Evolutionary conservation across 2,113 vertebrate genomes (phyloP), one percentile per base, ranked within the genome.

Genomic region (Strigops habroptila): DNA sequence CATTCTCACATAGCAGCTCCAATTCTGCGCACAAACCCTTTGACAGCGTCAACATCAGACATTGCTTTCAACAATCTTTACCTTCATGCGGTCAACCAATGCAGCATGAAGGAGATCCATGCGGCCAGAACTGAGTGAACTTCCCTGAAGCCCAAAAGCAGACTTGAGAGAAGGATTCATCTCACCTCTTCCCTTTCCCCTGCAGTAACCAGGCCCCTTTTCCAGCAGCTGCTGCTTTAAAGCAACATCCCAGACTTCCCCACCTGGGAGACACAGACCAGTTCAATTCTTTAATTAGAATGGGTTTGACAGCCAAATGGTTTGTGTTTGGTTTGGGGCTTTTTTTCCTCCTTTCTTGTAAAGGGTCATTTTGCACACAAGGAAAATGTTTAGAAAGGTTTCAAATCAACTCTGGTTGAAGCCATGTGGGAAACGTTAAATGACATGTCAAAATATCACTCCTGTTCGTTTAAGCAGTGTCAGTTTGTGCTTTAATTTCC

Each of bases 391-490:
- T 78, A 77, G 74, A 82, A 88, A 90, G 60, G 15, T 86, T 93
- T 94, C 69, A 60, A 16, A 62, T 70, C 65, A 68, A 24, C 37
- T 86, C 27, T 39, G 51, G 68, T 81, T 48, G 55, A 90, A 88
- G 30, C 80, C 92, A 94, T 69, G 37, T 86, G 86, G 86, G 80
- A 91, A 96, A 86, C 16, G 31, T 82, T 91, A 94, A 86, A 71
- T 78, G 55, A n/a, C 80, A 77, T 60, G 77, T 95, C 92, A 95
- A 93, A 96, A 86, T 81, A 93, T 39, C 69, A 84, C 80, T 91
- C 79, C 88, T 84, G 49, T 52, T 93, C 86, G 24, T 53, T 95
- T 88, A 55, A 86, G 44, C 44, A 28, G 88, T 83, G 49, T 60
- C 51, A 55, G 60, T 73, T 88, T 84, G 41, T 68, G 49, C 49